phyloP scores from a whole-genome alignment of 2,888 invertebrate genomes.

The Dastarcus helophoroides region DNA sequence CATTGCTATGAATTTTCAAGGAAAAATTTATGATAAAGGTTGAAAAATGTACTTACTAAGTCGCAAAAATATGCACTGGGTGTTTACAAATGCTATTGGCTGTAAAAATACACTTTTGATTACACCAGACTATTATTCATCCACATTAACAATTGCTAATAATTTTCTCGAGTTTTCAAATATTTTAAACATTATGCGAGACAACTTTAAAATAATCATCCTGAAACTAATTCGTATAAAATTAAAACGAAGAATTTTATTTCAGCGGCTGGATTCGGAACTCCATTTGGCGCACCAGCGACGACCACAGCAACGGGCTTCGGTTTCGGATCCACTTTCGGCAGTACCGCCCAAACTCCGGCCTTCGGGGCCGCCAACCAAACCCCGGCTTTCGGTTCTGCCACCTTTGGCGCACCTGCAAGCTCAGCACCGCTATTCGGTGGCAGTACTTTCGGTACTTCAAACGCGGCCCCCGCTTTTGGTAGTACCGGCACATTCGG shows the following conservation, averaged over 20 bases:
- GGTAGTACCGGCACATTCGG: constrained; percentile 14
- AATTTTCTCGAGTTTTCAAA: not conserved
- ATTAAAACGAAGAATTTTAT: constrained; percentile 4
- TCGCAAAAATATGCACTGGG: too few species aligned
- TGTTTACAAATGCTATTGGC: too few species aligned
- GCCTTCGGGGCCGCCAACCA: constrained; percentile 23
- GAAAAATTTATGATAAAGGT: too few species aligned
- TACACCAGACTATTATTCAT: too few species aligned
- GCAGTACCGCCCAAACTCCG: constrained; percentile 11
- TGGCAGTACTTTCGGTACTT: constrained; percentile 29
- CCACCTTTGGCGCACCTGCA: constrained; percentile 21
- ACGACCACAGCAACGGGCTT: constrained; percentile 29
- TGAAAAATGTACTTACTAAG: too few species aligned
- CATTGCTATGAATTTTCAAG: too few species aligned
- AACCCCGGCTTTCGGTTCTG: constrained; percentile 23
- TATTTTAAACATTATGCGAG: not conserved
- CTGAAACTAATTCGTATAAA: not conserved
- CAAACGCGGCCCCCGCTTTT: constrained; percentile 22
- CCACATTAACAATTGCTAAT: not conserved
- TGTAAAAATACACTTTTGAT: too few species aligned
- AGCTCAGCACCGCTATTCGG: constrained; percentile 26
- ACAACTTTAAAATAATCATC: not conserved
- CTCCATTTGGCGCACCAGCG: constrained; percentile 33
- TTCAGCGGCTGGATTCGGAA: constrained; percentile 38
- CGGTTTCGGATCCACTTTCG: constrained; percentile 18